Evolutionary conservation across 2,797 vertebrate genomes (phyloP).

Genomic region (Gambusia yucatana): DNA sequence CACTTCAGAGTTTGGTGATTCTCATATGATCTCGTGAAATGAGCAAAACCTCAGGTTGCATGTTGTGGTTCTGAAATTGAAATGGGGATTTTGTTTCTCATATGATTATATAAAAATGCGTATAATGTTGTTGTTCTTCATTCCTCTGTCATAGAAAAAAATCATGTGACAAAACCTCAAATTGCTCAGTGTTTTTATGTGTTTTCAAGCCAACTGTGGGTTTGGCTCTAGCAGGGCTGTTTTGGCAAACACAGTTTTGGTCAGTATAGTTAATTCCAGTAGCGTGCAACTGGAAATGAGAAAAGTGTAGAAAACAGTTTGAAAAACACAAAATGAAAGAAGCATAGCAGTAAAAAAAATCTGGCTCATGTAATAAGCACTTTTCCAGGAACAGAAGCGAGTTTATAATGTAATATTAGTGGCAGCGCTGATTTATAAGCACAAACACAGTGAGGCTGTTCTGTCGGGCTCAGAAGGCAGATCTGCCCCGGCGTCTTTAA

Average conservation of each 20-base stretch:
- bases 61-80: conserved; percentile 10
- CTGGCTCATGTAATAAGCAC: conserved; percentile 7
- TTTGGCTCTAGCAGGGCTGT: conserved; percentile 22
- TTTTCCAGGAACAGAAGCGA: conserved; percentile 8
- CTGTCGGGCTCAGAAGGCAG: conserved; percentile 24
- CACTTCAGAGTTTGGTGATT: background rate
- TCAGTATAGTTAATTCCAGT: conserved; percentile 5
- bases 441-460: background rate
- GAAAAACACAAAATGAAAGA: conserved; percentile 13
- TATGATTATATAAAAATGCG: conserved; percentile 16
- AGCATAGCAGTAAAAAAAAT: background rate
- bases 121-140: conserved; percentile 18
- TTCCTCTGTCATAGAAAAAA: conserved; percentile 22
- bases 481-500: conserved; percentile 46
- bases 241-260: conserved; percentile 19
- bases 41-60: conserved; percentile 18
- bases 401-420: conserved; percentile 20
- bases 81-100: conserved; percentile 15
- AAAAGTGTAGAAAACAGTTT: conserved; percentile 2
- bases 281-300: conserved; percentile 10
- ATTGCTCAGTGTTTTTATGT: conserved; percentile 22
- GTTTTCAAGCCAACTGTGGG: conserved; percentile 13
- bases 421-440: conserved; percentile 18
- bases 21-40: conserved; percentile 9
- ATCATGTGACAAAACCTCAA: conserved; percentile 26